These are phyloP conservation scores for Sebastes nivosus DNA, from an alignment of 2,797 vertebrate species.

Conservation along the genomic window DNA sequence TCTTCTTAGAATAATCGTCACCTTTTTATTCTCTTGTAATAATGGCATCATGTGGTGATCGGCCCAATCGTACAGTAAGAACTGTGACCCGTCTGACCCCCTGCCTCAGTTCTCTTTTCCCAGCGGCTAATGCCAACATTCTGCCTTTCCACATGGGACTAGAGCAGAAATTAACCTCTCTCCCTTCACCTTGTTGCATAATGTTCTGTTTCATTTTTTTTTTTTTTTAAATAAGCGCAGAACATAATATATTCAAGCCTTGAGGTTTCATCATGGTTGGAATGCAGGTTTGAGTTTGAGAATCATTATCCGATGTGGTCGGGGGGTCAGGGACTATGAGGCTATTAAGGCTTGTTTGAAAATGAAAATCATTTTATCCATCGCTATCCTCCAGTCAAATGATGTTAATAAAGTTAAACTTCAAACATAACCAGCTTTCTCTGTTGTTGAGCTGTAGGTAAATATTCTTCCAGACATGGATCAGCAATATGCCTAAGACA, in stretches of 20 bases:
- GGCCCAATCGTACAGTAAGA: slow-evolving; percentile 9
- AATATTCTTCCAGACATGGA: not conserved
- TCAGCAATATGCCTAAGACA: not conserved
- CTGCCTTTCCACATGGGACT: not conserved
- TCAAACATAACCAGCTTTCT: not conserved
- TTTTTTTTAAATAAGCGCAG: not conserved
- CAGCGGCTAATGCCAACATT: not conserved
- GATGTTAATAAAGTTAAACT: not conserved
- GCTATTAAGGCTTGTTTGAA: not conserved
- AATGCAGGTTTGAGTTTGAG: not conserved
- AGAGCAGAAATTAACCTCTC: slow-evolving; percentile 43
- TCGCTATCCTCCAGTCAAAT: not conserved
- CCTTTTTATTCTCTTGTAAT: slow-evolving; percentile 22
- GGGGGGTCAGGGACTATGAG: not conserved
- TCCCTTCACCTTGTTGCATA: not conserved
- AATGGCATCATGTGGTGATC: slow-evolving; percentile 29
- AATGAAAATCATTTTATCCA: not conserved
- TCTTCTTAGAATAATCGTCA: not conserved
- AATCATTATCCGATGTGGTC: not conserved
- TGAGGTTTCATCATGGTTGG: not conserved
- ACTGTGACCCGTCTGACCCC: not conserved
- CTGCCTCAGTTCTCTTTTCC: not conserved
- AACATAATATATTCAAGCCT: not conserved
- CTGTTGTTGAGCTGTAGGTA: not conserved
- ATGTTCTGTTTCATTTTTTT: slow-evolving; percentile 11